These are phyloP conservation scores for Saccostrea glomerata DNA, from an alignment of 1,140 invertebrate genomes.

Conservation along the genomic window DNA sequence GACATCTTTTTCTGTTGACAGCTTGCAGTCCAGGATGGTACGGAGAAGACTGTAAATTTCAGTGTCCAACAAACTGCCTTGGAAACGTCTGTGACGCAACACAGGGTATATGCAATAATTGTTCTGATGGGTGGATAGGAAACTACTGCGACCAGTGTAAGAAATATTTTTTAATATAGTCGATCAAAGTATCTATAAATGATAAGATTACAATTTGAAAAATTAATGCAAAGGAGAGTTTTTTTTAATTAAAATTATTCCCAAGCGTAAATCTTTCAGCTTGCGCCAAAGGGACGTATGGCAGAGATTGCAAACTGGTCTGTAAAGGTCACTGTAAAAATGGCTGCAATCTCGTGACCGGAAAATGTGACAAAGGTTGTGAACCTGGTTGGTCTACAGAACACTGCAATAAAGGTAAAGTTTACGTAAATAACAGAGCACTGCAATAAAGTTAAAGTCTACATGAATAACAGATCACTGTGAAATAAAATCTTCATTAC, in stretches of 20 bases:
- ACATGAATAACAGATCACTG: too few species aligned
- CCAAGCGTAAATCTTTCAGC: neutral
- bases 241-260: neutral
- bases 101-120: neutral
- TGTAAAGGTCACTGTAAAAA: neutral
- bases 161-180: too few species aligned
- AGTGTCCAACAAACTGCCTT: neutral
- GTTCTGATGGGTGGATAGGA: neutral
- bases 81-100: neutral
- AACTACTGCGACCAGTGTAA: neutral
- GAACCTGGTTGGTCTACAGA: neutral
- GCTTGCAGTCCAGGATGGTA: neutral
- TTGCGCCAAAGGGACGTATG: neutral
- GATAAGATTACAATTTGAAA: too few species aligned
- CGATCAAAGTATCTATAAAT: too few species aligned
- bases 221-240: too few species aligned
- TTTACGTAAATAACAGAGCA: too few species aligned
- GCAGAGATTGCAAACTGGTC: neutral
- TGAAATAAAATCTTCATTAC: too few species aligned
- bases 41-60: neutral
- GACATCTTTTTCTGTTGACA: neutral
- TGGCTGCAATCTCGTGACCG: conserved; percentile 9
- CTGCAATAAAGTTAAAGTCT: too few species aligned
- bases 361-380: conserved; percentile 14
- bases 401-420: neutral